Base-by-base conservation (phyloP, 2,888 invertebrate species). In the Endotricha flammealis region DNA sequence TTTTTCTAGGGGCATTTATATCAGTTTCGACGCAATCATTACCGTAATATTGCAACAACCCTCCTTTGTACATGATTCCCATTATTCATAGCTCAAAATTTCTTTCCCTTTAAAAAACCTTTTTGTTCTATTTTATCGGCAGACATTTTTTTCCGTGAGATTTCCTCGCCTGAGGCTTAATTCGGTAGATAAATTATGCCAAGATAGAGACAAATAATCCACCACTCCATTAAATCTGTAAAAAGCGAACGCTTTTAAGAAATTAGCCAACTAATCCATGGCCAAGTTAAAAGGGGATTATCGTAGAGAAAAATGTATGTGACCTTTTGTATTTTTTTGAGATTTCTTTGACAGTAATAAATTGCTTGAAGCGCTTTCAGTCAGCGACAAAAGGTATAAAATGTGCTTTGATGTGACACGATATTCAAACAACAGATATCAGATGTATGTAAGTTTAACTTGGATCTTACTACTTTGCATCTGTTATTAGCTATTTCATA, bases 241-340 rank as follows among this genome's bases (percentile, higher is more conserved):
- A 71, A 69, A 73, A 70, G 66, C 60, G 67, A 72, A 72, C 61
- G 77, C 77, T 78, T 79, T 80, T 71, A 77, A 72, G 72, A 77
- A 76, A 79, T 78, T 78, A 75, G 74, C 64, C 42, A 56, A 65
- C 70, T 77, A 76, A 78, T 77, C 76, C 70, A 48, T 54, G 52
- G 51, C 55, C 55, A 55, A 57, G 63, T 62, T 68, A 59, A 63
- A 63, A 65, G 59, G 50, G 57, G 67, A 66, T 73, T 73, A 70
- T 53, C 44, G 52, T 33, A 46, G 42, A 44, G 56, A 49, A 50
- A 54, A 56, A 54, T 50, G 44, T 55, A 48, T 52, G 55, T 64
- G 59, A 64, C 57, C 55, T 63, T 61, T 54, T 34, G 35, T 41
- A 52, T 54, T 49, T 58, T 50, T 44, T 44, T 50, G 25, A 30